Conservation (phyloP, 2,888 invertebrate species). For the Eilema griseolum region DNA sequence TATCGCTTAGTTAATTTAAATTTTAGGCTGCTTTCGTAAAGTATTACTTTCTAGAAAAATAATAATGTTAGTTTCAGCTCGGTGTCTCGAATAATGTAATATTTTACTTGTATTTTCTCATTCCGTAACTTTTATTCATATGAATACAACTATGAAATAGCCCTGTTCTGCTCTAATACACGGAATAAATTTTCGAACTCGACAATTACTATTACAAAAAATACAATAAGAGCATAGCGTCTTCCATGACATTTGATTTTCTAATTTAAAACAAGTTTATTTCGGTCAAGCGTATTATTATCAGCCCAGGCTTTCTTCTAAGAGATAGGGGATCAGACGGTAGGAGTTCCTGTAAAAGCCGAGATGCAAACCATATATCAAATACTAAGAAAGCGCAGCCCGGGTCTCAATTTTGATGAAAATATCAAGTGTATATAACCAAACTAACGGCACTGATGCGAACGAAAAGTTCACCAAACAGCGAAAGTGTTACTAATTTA, state of each 20-base stretch:
- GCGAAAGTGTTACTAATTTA: slow-evolving; percentile 18
- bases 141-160: background rate
- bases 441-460: no score
- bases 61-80: background rate
- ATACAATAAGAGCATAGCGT: background rate
- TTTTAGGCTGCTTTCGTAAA: background rate
- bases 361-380: no score
- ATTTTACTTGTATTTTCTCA: background rate
- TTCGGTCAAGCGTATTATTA: background rate
- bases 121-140: slow-evolving; percentile 3
- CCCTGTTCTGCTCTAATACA: slow-evolving; percentile 4
- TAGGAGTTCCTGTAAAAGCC: background rate
- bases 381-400: no score
- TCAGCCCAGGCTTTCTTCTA: background rate
- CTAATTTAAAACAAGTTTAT: background rate
- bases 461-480: background rate
- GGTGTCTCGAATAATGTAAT: slow-evolving; percentile 4
- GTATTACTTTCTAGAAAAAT: slow-evolving; percentile 3
- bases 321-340: background rate
- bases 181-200: background rate
- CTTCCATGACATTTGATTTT: background rate
- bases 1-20: background rate
- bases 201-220: background rate
- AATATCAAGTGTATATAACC: no score
- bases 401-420: background rate